Conservation (phyloP, 1,140 invertebrate genomes). For the Drosophila ohnishii region DNA sequence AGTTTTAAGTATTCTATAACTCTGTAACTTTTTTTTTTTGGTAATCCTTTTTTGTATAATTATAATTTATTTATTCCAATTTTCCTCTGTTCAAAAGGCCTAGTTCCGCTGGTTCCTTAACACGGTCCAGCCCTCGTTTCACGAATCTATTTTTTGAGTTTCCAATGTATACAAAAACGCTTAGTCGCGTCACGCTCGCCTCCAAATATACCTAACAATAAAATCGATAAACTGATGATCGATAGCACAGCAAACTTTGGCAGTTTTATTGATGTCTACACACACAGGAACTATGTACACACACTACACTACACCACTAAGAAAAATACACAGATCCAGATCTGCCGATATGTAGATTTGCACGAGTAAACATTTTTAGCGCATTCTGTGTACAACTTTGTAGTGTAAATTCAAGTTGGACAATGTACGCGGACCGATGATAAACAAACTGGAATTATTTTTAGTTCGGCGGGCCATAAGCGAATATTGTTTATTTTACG, state of each 20-base stretch:
- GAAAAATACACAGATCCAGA: constrained; percentile 31
- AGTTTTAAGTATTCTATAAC: too few species aligned
- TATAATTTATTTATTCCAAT: too few species aligned
- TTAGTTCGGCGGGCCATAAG: constrained; percentile 42
- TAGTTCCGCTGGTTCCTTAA: background rate
- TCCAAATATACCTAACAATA: constrained; percentile 23
- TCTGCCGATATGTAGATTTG: constrained; percentile 15
- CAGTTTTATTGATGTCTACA: constrained; percentile 52
- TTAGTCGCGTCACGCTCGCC: constrained; percentile 20
- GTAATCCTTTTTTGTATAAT: background rate
- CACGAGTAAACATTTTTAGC: constrained; percentile 55
- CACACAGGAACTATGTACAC: constrained; percentile 10
- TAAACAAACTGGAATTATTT: constrained; percentile 72
- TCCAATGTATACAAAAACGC: constrained; percentile 24
- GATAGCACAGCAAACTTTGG: constrained; percentile 57
- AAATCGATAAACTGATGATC: constrained; percentile 55
- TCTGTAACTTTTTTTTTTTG: background rate
- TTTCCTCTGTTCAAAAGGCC: background rate
- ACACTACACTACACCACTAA: background rate
- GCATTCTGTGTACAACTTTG: constrained; percentile 37
- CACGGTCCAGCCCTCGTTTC: constrained; percentile 25
- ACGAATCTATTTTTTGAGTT: constrained; percentile 17
- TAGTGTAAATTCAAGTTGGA: constrained; percentile 63
- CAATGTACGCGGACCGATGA: constrained; percentile 56
- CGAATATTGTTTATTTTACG: constrained; percentile 69